These are phyloP conservation scores for Eumerus sabulonum DNA, from an alignment of 2,888 invertebrate genomes.

Conservation along the genomic window DNA sequence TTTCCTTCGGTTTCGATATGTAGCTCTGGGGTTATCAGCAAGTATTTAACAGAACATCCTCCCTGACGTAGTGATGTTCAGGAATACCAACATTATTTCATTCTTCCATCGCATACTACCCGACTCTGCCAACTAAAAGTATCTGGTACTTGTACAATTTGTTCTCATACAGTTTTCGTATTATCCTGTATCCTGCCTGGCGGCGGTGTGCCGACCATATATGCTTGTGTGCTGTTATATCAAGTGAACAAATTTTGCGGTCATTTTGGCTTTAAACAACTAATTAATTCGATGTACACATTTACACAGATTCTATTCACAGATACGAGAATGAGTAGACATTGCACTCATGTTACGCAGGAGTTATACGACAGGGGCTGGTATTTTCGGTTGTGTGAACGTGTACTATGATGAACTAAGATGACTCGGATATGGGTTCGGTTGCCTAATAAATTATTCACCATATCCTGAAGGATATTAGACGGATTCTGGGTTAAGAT, in stretches of 20 bases:
- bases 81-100: background rate
- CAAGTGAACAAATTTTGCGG: constrained; percentile 59
- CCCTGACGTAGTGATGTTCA: constrained; percentile 26
- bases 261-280: constrained; percentile 63
- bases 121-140: too few species aligned
- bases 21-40: constrained; percentile 35
- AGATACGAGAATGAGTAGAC: background rate
- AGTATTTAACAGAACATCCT: constrained; percentile 61
- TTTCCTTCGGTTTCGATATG: background rate
- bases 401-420: too few species aligned
- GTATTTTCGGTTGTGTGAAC: too few species aligned
- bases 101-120: too few species aligned
- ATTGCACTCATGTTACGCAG: constrained; percentile 21
- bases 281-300: constrained; percentile 52
- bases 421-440: background rate
- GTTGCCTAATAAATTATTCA: constrained; percentile 59
- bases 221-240: too few species aligned
- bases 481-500: constrained; percentile 3
- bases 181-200: too few species aligned
- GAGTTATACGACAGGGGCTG: constrained; percentile 1
- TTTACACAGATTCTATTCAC: constrained; percentile 15
- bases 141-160: too few species aligned
- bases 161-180: too few species aligned
- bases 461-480: constrained; percentile 53
- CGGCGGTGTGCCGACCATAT: too few species aligned